Percentiles rank a stretch among this genome's conserved stretches.
Conservation (phyloP, 2,113 vertebrate species). For the Chrysochloris asiatica region DNA sequence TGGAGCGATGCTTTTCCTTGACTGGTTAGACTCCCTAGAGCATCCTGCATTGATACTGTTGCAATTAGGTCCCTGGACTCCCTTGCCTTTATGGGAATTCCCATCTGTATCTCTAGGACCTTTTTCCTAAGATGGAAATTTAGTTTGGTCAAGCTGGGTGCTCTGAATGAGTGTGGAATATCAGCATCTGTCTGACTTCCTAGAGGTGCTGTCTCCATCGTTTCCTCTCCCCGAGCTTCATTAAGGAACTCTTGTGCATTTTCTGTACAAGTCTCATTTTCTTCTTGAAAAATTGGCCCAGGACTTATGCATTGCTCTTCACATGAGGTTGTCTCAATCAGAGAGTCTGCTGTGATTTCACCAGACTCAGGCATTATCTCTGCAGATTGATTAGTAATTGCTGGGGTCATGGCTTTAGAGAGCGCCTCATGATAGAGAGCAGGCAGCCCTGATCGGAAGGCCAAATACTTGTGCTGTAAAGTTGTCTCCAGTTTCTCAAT, state of each 20-base stretch:
- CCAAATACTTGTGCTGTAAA: constrained; percentile 61
- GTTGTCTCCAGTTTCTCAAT: constrained; percentile 62
- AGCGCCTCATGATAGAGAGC: constrained; percentile 43
- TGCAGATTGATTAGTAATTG: background rate
- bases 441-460: constrained; percentile 72
- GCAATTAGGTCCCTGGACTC: background rate
- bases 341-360: background rate
- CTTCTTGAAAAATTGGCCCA: background rate
- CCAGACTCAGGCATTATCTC: background rate
- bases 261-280: background rate
- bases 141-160: constrained; percentile 20
- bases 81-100: constrained; percentile 15
- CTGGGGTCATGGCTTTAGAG: background rate
- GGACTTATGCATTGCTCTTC: background rate
- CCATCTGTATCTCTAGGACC: constrained; percentile 42
- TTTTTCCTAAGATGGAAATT: constrained; percentile 73
- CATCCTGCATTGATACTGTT: background rate
- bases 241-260: background rate
- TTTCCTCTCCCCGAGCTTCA: no score
- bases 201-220: background rate
- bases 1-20: background rate
- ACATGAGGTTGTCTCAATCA: background rate
- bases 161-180: background rate
- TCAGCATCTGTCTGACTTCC: background rate
- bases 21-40: background rate